Evolutionary conservation across 1,140 invertebrate species (phyloP), one percentile per base, ranked within the genome.

Genomic region (Drosophila sucinea): DNA sequence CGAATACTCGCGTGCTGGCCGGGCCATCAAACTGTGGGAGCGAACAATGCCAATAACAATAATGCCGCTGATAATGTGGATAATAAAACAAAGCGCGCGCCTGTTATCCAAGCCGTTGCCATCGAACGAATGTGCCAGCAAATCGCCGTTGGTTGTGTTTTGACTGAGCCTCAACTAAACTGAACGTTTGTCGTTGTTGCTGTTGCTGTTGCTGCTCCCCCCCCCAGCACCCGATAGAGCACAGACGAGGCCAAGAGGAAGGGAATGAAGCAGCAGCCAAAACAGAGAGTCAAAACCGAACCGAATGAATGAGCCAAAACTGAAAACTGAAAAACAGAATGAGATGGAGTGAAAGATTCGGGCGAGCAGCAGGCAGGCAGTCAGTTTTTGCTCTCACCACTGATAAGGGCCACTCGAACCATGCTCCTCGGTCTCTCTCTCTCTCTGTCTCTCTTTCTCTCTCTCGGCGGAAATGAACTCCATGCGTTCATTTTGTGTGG

Each of bases 31-130:
- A 66, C 32, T 66, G 58, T 56, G 47, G 61, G 10, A 73, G 41
- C 79, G 77, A 69, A 83, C 77, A 74, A 74, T 85, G 84, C 83
- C 79, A 90, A 85, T 91, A 90, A 91, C 84, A 87, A 91, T 91
- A 91, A 91, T 90, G 86, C 81, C 82, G 90, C 86, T 83, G 87
- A 90, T 90, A 91, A 91, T 90, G 81, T 92, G 86, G 81, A 91
- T 89, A 91, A 91, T 91, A 91, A 92, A 91, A 91, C 78, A 90
- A 86, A 86, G 85, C 90, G 90, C 91, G 91, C 91, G 91, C 91
- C 91, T 92, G 84, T 87, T 91, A 92, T 87, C 90, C 90, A 91
- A 92, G 79, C 91, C 90, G 91, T 87, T 91, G 91, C 87, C 90
- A 80, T 91, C 82, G 85, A 91, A 90, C 91, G 91, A 92, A 92